Base-by-base conservation (phyloP, 2,888 invertebrate species). In the Phrixothrix hirtus region DNA sequence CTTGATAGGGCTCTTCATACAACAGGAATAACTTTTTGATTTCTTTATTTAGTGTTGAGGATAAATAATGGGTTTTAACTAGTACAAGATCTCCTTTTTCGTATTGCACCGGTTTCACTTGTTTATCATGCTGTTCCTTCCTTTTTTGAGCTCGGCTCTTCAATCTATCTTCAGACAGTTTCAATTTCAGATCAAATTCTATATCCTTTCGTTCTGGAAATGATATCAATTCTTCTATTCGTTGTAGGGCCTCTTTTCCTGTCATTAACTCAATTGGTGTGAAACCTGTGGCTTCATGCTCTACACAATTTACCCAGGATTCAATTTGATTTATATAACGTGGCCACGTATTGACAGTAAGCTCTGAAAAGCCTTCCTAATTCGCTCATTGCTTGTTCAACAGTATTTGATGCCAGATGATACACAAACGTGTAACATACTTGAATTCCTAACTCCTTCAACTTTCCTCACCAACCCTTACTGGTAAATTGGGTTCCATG, bases 331-430 rank as follows among this genome's bases (percentile, higher is more conserved):
- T 15, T 2, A 61, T 17, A 10, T 56, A 39, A 30, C 12, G 27
- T 9, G 56, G 45, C 59, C 60, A 63, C 6, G 35, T 37, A 1
- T 13, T 54, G 41, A 25, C 58, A 59, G 38, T 35, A 59, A 1
- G 59, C 15, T 1, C 61, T 25, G 13, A 59, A 41, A 1, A 61
- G 13, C 11, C 60, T 16, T n/a, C 55, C 58, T 16, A 60, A 39
- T 34, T 64, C 66, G 11, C 61, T 30, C 60, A 64, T 67, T 0
- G 54, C 50, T 11, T 64, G 14, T 42, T 65, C 63, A 0, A 55
- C 53, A 0, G 59, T 57, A 52, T 65, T 65, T 0, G 55, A 57
- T 38, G 61, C 61, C 1, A 65, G 64, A 49, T 61, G 60, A 2
- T 59, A 37, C 0, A 62, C 47, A 1, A 58, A 59, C 11, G 47